These are phyloP conservation scores for Myrmecophaga tridactyla DNA, from an alignment of 2,113 vertebrate species.

Conservation along the genomic window DNA sequence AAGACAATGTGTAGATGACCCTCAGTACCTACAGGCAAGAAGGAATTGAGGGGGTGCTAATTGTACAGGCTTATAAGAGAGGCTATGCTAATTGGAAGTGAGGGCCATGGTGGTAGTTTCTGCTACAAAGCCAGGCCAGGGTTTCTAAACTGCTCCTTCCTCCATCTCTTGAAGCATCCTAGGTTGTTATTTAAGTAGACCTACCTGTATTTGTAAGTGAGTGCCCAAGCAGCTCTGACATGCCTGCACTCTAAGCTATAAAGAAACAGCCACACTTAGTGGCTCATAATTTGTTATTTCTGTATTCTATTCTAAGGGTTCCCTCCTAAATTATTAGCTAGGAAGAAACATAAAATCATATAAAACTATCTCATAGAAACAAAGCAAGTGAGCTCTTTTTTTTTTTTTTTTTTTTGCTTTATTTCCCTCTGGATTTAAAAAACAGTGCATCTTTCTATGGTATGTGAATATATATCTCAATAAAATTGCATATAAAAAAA, in stretches of 20 bases:
- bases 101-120: not conserved
- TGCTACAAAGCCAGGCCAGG: not conserved
- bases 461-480: too few relatives aligned
- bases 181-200: not conserved
- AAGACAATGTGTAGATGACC: conserved; percentile 77
- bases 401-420: not conserved
- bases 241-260: conserved; percentile 13
- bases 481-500: too few relatives aligned
- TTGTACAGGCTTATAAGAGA: conserved; percentile 87
- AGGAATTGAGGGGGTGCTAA: conserved; percentile 84
- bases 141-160: not conserved
- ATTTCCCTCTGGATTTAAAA: not conserved
- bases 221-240: not conserved
- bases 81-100: conserved; percentile 86
- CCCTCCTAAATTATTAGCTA: conserved; percentile 55
- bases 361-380: conserved; percentile 45
- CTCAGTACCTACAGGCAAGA: conserved; percentile 87
- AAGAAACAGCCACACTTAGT: conserved; percentile 65
- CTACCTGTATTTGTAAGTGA: not conserved
- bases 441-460: not conserved
- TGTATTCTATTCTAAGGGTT: conserved; percentile 33
- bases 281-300: conserved; percentile 44
- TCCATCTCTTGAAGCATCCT: not conserved
- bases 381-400: not conserved
- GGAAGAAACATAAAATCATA: conserved; percentile 56